These are phyloP conservation scores for Syngnathus typhle DNA, from an alignment of 2,113 vertebrate species.

Conservation along the genomic window DNA sequence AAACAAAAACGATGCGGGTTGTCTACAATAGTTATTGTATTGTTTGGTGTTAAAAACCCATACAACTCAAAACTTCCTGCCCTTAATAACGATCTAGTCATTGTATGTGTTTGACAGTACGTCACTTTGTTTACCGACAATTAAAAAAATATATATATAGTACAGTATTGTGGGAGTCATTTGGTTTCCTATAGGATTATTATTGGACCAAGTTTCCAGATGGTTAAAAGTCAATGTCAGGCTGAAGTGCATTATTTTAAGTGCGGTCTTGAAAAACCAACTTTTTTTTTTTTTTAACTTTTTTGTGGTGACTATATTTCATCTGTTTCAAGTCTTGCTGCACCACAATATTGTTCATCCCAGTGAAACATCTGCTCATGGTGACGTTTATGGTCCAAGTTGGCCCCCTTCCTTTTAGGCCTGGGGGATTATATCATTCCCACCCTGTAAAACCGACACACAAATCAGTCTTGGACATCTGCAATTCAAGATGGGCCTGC, in stretches of 20 bases:
- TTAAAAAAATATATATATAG: neutral
- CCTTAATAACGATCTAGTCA: neutral
- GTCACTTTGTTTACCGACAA: neutral
- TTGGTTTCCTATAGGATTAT: neutral
- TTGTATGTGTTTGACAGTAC: neutral
- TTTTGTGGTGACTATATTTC: neutral
- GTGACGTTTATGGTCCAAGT: constrained; percentile 6
- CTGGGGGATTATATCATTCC: constrained; percentile 18
- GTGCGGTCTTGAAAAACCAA: neutral
- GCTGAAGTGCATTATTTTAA: neutral
- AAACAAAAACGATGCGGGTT: neutral
- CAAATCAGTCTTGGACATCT: constrained; percentile 37
- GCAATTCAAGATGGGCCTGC: constrained; percentile 31
- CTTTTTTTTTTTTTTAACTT: no score
- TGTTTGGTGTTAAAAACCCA: neutral
- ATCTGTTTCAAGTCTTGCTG: neutral
- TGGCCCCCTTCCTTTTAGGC: constrained; percentile 13
- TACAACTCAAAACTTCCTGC: neutral
- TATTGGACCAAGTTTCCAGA: neutral
- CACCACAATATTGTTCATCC: neutral
- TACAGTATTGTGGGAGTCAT: neutral
- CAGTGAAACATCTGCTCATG: neutral
- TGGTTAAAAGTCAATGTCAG: neutral
- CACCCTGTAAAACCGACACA: constrained; percentile 9
- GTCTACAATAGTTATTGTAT: neutral